phyloP scores from a whole-genome alignment of 2,888 invertebrate species.

The Ferdinandea cuprea region DNA sequence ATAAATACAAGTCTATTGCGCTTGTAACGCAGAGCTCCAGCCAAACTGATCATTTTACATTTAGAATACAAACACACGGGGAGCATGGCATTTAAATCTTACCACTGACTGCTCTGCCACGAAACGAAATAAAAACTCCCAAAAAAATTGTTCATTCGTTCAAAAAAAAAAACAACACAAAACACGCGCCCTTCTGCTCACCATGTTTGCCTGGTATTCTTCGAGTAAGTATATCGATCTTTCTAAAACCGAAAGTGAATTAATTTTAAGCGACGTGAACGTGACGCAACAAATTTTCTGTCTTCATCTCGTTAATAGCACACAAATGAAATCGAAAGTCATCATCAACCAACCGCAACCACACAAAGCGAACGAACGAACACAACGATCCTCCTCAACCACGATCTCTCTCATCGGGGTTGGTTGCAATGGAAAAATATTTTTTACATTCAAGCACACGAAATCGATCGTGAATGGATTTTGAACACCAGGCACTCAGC shows the following conservation, averaged over 20 bases:
- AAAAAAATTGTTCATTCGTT: conserved; percentile 17
- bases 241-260: conserved; percentile 66
- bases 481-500: conserved; percentile 38
- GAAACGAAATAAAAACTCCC: neutral
- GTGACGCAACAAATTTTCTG: no score
- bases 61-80: no score
- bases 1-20: no score
- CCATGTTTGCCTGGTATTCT: conserved; percentile 52
- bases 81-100: no score
- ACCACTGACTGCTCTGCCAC: no score
- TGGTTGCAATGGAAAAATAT: no score
- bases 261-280: no score
- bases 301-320: no score
- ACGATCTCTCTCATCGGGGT: no score
- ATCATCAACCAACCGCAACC: conserved; percentile 1
- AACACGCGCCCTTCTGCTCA: neutral
- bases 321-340: conserved; percentile 66
- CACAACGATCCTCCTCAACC: no score
- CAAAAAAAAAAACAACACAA: neutral
- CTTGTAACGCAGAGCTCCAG: no score
- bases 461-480: conserved; percentile 65
- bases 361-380: neutral
- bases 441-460: conserved; percentile 1
- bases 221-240: conserved; percentile 71
- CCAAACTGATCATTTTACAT: no score